Evolutionary conservation across 2,888 invertebrate genomes (phyloP).

Genomic region (Pegoplata infirma): DNA sequence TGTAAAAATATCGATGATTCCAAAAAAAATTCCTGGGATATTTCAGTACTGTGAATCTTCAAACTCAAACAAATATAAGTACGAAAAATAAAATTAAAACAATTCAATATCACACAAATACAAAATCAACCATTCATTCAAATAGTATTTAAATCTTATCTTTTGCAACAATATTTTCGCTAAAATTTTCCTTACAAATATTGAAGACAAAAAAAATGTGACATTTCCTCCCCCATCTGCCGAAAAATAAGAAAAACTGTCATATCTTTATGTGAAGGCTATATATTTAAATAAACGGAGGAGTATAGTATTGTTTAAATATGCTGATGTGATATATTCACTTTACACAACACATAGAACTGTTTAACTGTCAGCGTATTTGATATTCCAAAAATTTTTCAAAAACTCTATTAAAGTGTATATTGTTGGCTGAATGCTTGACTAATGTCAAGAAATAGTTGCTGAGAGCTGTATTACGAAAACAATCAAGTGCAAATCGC

Average conservation of each 20-base stretch:
- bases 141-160: background rate
- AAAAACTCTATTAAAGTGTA: too few species aligned
- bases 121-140: background rate
- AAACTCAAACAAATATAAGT: too few species aligned
- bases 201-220: background rate
- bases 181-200: background rate
- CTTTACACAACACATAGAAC: background rate
- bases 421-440: background rate
- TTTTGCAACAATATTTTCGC: background rate
- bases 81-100: too few species aligned
- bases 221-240: background rate
- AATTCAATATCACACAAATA: background rate
- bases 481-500: background rate
- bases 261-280: conserved; percentile 17
- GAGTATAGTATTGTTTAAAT: background rate
- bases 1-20: too few species aligned
- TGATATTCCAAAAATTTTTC: conserved; percentile 18
- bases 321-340: conserved; percentile 14
- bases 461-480: background rate
- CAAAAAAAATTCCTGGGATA: too few species aligned
- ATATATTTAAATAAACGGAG: too few species aligned
- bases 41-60: too few species aligned
- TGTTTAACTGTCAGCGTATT: conserved; percentile 9
- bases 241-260: conserved; percentile 2
- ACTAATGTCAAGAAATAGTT: background rate